These are phyloP conservation scores for Mirza zaza DNA, from an alignment of 2,113 vertebrate species.

Conservation along the genomic window DNA sequence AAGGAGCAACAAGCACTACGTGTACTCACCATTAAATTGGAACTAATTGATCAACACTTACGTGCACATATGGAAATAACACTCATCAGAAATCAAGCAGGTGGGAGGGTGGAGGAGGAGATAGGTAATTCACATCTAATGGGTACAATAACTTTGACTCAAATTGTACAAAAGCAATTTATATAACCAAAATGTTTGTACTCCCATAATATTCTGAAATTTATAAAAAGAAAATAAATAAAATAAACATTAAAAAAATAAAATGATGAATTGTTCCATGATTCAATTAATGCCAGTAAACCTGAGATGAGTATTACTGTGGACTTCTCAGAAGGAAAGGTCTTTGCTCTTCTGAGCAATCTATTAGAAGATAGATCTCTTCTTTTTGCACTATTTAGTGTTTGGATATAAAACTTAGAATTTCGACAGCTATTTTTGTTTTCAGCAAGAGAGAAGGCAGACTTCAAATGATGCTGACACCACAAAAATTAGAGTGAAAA, in stretches of 20 bases:
- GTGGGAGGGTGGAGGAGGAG: no score
- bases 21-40: no score
- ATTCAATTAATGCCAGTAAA: not conserved
- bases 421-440: not conserved
- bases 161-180: no score
- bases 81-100: no score
- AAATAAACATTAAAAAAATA: not conserved
- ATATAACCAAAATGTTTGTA: no score
- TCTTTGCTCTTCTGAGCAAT: not conserved
- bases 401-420: not conserved
- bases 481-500: not conserved
- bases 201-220: no score
- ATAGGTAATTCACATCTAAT: no score
- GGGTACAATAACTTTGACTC: no score
- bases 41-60: no score
- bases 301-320: not conserved
- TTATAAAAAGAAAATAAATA: no score
- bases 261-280: not conserved
- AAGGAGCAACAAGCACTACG: no score
- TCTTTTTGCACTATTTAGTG: not conserved
- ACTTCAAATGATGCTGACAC: not conserved
- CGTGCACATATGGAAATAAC: no score
- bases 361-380: not conserved
- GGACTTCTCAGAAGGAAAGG: not conserved
- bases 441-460: not conserved